Evolutionary conservation across 2,797 vertebrate genomes (phyloP).

Genomic region (Perodicticus potto): DNA sequence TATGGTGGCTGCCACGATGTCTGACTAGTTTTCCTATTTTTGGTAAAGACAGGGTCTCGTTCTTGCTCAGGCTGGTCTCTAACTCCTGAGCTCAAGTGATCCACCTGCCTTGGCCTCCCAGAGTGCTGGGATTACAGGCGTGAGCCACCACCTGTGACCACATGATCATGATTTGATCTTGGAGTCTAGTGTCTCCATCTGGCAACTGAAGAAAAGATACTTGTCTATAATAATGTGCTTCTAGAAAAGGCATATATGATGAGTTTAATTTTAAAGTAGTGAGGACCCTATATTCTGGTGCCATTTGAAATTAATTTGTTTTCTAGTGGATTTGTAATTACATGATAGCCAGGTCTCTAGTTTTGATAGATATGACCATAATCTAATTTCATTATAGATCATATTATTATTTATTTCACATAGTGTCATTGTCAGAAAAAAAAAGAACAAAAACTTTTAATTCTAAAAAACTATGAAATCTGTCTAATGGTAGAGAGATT

Average conservation of each 20-base stretch:
- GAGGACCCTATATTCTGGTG: not conserved
- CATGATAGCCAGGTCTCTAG: not conserved
- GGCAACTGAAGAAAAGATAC: not conserved
- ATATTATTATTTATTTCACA: not conserved
- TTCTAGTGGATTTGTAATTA: slow-evolving; percentile 8
- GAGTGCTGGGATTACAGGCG: too few species aligned
- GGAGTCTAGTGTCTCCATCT: not conserved
- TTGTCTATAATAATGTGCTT: not conserved
- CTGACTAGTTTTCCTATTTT: too few species aligned
- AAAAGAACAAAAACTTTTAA: not conserved
- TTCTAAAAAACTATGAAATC: not conserved
- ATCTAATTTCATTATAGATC: not conserved
- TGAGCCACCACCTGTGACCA: too few species aligned
- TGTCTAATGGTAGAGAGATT: not conserved
- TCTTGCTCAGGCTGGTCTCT: too few species aligned
- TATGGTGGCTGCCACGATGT: too few species aligned
- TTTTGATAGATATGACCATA: not conserved
- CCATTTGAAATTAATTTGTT: not conserved
- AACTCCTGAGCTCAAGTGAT: too few species aligned
- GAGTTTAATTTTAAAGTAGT: slow-evolving; percentile 10
- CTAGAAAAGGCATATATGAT: not conserved
- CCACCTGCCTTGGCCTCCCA: too few species aligned
- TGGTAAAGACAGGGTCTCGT: too few species aligned
- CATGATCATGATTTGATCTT: not conserved
- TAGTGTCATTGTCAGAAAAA: not conserved